These are phyloP conservation scores for Rapana venosa DNA, from an alignment of 2,888 invertebrate species.

Conservation along the genomic window DNA sequence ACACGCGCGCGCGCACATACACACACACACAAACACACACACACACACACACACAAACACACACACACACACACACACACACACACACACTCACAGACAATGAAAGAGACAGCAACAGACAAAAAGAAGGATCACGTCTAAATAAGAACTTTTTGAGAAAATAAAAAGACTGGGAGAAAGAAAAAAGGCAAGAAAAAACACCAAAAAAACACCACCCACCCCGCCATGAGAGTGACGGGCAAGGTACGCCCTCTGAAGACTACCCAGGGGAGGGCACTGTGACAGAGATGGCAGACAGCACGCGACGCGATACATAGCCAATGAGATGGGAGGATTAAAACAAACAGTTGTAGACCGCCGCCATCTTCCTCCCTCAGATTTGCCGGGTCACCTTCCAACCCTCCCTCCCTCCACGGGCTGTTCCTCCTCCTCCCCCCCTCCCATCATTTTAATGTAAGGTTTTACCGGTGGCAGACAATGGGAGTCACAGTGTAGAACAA, in stretches of 20 bases:
- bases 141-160: background rate
- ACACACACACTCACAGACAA: background rate
- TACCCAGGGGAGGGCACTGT: background rate
- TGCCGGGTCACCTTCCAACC: too few relatives aligned
- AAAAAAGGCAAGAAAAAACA: background rate
- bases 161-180: background rate
- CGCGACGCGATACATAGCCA: conserved; percentile 12
- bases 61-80: background rate
- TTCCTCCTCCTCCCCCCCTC: too few relatives aligned
- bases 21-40: too few relatives aligned
- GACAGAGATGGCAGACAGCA: background rate
- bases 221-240: background rate
- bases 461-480: too few relatives aligned
- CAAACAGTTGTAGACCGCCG: background rate
- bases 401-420: too few relatives aligned
- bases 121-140: background rate
- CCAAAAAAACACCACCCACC: background rate
- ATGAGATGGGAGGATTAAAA: conserved; percentile 2
- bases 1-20: too few relatives aligned
- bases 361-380: background rate
- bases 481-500: too few relatives aligned
- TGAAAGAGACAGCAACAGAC: background rate
- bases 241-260: background rate
- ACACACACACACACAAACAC: background rate
- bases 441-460: too few relatives aligned